Evolutionary conservation across 2,113 vertebrate species (phyloP), one percentile per base, ranked within the genome.

Genomic region (Zosterops lateralis): DNA sequence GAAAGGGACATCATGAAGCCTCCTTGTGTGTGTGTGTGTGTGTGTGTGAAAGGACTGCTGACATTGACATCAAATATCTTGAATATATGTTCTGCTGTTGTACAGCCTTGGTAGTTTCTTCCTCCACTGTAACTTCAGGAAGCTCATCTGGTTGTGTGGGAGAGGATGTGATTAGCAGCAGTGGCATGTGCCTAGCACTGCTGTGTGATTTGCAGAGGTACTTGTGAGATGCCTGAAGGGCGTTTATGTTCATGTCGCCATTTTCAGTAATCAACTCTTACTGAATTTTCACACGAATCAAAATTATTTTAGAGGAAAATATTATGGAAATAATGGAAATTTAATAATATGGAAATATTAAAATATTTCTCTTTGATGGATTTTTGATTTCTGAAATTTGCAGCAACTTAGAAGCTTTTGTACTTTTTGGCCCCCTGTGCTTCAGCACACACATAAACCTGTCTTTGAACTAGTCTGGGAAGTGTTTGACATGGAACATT

Each of bases 211-310:
- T 94, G 72, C 73, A 89, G 76, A 71, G 40, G n/a, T 90, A n/a
- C 56, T n/a, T 92, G 76, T 11, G 53, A 93, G 65, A 84, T 94
- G 94, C 77, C 80, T 82, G 54, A 92, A 70, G 85, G 78, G 42
- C 91, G 50, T 84, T 95, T 84, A 56, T 84, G 70, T 78, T 93
- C 80, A 61, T 34, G 42, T 51, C 87, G 42, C 81, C 74, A 50
- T 93, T 95, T 89, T 91, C 84, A 91, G 89, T 94, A 95, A 94
- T 94, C 77, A 87, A 44, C n/a, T 64, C 14, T 40, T 72, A 91
- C 3, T 93, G 94, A 91, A 92, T 93, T 78, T 60, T 67, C 40
- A 56, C 47, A 80, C 85, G 75, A 94, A 92, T 94, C 81, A 66
- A 90, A 76, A 26, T 70, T 85, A 26, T 86, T 94, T 77, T 73